Percentiles rank a stretch among this genome's conserved stretches.
Evolutionary conservation across 2,797 vertebrate species (phyloP).

Genomic region (Esox masquinongy): DNA sequence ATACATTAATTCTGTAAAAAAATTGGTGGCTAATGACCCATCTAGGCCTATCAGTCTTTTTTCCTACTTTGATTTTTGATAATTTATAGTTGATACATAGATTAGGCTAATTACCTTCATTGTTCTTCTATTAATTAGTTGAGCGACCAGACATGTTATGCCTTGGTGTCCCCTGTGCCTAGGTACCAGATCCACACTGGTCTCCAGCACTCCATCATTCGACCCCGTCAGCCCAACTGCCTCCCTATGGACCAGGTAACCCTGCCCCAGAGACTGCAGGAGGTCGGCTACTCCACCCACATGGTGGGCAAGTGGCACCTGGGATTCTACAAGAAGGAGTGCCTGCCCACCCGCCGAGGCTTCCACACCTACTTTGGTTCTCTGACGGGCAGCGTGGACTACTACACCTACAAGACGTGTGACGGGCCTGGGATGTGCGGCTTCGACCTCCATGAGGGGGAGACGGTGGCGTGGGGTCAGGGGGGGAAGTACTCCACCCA

Average conservation of each 20-base stretch:
- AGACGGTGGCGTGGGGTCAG: conserved; percentile 89
- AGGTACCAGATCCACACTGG: conserved; percentile 99
- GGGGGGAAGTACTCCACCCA: conserved; percentile 94
- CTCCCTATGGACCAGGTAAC: conserved; percentile 91
- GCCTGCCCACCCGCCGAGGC: conserved; percentile 91
- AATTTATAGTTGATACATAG: neutral
- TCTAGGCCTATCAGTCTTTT: neutral
- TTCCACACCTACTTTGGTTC: conserved; percentile 96
- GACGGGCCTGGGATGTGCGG: conserved; percentile 91
- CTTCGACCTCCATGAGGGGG: conserved; percentile 92
- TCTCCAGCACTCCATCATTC: conserved; percentile 97
- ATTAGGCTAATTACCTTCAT: neutral
- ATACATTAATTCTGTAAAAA: neutral
- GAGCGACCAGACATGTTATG: neutral
- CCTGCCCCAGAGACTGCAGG: conserved; percentile 91
- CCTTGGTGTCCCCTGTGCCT: neutral
- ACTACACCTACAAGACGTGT: conserved; percentile 93
- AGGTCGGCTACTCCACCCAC: conserved; percentile 93
- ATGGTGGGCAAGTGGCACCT: conserved; percentile 99
- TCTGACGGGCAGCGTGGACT: conserved; percentile 93
- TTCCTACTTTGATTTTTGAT: neutral
- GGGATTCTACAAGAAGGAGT: conserved; percentile 96
- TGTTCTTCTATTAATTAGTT: neutral
- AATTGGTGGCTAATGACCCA: too few relatives aligned
- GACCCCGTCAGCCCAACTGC: conserved; percentile 94